phyloP scores from a whole-genome alignment of 2,113 vertebrate species.

The Paramormyrops kingsleyae region DNA sequence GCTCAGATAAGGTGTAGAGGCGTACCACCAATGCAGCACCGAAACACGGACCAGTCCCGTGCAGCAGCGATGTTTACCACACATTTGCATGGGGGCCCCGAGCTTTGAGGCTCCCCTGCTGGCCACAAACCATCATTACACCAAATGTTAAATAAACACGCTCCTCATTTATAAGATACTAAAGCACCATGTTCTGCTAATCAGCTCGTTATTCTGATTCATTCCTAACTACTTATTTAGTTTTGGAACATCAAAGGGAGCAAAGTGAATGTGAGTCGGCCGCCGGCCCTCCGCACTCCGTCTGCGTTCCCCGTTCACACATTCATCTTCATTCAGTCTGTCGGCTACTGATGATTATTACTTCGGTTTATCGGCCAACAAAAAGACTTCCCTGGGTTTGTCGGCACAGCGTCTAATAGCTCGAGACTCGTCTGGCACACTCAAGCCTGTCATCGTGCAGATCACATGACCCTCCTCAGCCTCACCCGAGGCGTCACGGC shows the following conservation, averaged over 20 bases:
- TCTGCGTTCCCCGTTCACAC: neutral
- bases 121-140: neutral
- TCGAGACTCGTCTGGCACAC: neutral
- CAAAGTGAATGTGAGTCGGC: neutral
- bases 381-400: neutral
- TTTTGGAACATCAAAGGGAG: neutral
- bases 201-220: neutral
- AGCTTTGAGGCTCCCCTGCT: neutral
- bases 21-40: neutral
- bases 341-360: neutral
- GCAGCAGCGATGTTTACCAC: neutral
- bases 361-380: neutral
- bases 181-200: neutral
- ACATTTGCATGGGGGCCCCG: neutral
- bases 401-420: neutral
- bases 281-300: neutral
- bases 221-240: neutral
- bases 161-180: neutral
- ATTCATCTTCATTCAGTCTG: neutral
- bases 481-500: neutral
- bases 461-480: neutral
- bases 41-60: neutral
- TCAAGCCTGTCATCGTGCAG: neutral
- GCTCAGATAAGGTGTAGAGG: neutral
- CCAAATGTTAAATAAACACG: neutral